A percentile compares a stretch with the other conserved stretches of the same genome.
Conservation (phyloP, 2,888 invertebrate species). For the Acleris sparsana region DNA sequence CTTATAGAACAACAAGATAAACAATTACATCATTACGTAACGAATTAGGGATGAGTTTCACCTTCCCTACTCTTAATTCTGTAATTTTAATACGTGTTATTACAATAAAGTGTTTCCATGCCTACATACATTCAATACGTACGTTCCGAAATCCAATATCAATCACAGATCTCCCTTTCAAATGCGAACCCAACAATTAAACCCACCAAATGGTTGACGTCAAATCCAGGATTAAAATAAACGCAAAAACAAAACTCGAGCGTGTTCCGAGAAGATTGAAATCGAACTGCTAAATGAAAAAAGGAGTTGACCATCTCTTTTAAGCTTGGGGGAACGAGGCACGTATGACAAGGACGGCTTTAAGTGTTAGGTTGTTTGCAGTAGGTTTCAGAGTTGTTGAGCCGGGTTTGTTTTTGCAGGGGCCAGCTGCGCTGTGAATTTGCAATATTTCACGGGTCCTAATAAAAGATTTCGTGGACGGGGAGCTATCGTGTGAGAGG, state of each 20-base stretch:
- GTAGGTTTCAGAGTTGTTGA: constrained; percentile 26
- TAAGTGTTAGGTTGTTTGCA: constrained; percentile 18
- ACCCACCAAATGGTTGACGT: not conserved
- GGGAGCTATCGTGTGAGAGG: constrained; percentile 45
- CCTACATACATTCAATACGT: too few species aligned
- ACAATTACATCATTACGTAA: too few species aligned
- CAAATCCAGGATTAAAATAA: constrained; percentile 12
- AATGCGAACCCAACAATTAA: not conserved
- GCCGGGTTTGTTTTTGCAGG: constrained; percentile 45
- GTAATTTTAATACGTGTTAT: too few species aligned
- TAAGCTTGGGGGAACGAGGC: not conserved
- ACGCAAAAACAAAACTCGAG: constrained; percentile 23
- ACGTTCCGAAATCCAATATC: too few species aligned
- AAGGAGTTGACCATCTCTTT: constrained; percentile 10
- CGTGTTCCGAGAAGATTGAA: constrained; percentile 19
- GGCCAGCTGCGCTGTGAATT: constrained; percentile 62
- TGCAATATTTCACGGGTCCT: constrained; percentile 66
- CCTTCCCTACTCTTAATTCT: too few species aligned
- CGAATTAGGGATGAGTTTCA: too few species aligned
- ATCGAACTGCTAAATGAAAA: constrained; percentile 4
- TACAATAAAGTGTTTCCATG: too few species aligned
- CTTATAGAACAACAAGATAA: too few species aligned
- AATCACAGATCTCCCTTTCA: not conserved
- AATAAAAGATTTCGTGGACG: constrained; percentile 57
- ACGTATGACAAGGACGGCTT: constrained; percentile 11